These are phyloP conservation scores for Holothuria scabra DNA, from an alignment of 53 echinoderm and acorn worm genomes.

Conservation along the genomic window DNA sequence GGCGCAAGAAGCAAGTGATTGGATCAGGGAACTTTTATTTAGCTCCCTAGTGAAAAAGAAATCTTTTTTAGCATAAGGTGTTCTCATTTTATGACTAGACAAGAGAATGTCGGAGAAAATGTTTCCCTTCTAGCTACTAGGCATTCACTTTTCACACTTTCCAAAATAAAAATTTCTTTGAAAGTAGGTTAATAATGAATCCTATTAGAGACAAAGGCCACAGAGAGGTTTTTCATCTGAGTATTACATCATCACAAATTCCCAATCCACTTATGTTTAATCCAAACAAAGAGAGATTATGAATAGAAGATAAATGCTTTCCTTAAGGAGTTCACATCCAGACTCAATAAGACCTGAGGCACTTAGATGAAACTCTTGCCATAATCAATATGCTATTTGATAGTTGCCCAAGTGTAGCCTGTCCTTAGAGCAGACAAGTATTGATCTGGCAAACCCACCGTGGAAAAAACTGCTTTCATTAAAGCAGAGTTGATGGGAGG, in stretches of 20 bases:
- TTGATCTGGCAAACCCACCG: conserved; percentile 35
- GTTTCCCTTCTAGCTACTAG: no score
- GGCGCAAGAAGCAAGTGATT: no score
- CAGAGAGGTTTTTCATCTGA: not conserved
- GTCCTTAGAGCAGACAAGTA: conserved; percentile 44
- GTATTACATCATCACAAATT: conserved; percentile 6
- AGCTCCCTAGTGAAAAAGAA: no score
- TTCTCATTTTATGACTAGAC: no score
- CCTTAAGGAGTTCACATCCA: conserved; percentile 27
- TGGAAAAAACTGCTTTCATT: conserved; percentile 41
- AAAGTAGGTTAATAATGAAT: conserved; percentile 42
- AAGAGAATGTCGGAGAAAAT: no score
- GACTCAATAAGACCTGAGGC: conserved; percentile 30
- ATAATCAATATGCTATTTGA: conserved; percentile 53
- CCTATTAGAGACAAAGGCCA: conserved; percentile 1
- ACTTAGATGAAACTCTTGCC: conserved; percentile 53
- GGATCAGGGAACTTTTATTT: no score
- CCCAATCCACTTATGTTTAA: conserved; percentile 21
- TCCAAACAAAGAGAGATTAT: not conserved
- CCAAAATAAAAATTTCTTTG: no score
- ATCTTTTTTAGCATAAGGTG: no score
- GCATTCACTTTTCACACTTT: no score
- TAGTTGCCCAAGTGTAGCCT: conserved; percentile 47
- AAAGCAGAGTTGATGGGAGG: conserved; percentile 15
- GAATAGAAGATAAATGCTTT: conserved; percentile 17